Evolutionary conservation across 30 jellyfish, hydroid and myxozoan genomes (phyloP), one percentile per base, ranked within the genome.

Genomic region (Pelagia noctiluca): DNA sequence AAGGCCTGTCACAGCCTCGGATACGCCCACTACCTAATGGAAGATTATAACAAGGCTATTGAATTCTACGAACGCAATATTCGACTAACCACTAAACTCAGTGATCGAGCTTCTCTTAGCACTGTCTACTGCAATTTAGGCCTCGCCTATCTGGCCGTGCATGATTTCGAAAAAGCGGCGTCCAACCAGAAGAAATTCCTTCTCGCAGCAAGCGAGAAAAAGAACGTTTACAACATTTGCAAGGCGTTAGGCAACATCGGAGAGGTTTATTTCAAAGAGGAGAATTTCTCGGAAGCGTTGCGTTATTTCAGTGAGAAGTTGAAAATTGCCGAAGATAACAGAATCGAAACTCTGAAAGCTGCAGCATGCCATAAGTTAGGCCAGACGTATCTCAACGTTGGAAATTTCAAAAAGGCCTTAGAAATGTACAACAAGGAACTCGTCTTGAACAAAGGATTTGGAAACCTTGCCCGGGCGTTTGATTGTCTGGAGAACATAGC

Each of bases 201-300:
- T 21, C 89, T 86, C 34, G 78, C 93, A 19, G 94, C 97, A 10
- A 77, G 88, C n/a, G 99, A 94, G 47, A 88, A 94, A 69, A 94
- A 88, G 75, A 88, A 88, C 48, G 89, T 77, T 0, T 78, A 68
- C 68, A 88, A 88, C 60, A 76, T 94, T 35, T 88, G 97, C 48
- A 94, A 88, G 80, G 99, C 99, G n/a, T 83, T 82, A 26, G 96
- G 99, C 0, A 94, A 88, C 47, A 77, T 94, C 32, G 99, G 99
- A 1, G 89, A 78, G 16, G 89, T 88, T 68, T 94, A 88, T 70
- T 67, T 88, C 71, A 75, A 78, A 47, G 88, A 84, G 33, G 84
- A 57, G 71, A 72, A 72, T 26, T 84, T 50, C 77, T 25, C 84
- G 0, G 97, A 94, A 36, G 97, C 96, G 35, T 54, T 86, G 75